These are phyloP conservation scores for Lithobates sylvaticus DNA, from an alignment of 2,797 vertebrate genomes.

Conservation along the genomic window DNA sequence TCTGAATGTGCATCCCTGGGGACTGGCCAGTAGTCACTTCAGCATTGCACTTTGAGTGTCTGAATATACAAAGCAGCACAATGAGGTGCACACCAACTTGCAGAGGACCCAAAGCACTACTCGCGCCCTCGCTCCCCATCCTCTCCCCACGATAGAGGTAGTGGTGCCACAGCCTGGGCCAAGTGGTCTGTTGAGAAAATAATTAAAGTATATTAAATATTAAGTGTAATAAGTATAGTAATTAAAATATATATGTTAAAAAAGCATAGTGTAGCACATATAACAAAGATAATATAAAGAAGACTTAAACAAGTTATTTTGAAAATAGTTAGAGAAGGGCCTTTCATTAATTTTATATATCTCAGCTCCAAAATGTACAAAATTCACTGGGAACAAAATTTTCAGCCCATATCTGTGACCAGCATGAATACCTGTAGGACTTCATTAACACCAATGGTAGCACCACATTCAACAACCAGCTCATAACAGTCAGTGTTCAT, in stretches of 20 bases:
- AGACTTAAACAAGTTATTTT: too few species aligned
- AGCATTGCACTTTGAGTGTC: constrained; percentile 76
- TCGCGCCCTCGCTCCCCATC: constrained; percentile 77
- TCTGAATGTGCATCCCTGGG: constrained; percentile 48
- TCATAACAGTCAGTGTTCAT: too few species aligned
- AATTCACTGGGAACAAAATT: too few species aligned
- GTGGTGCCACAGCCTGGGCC: constrained; percentile 62
- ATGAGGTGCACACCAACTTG: constrained; percentile 77
- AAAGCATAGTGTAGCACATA: too few species aligned
- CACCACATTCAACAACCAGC: too few species aligned
- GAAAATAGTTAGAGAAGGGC: too few species aligned
- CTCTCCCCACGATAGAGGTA: constrained; percentile 58
- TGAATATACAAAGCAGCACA: constrained; percentile 72
- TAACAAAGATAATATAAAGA: not conserved
- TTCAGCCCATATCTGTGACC: too few species aligned
- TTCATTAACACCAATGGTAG: too few species aligned
- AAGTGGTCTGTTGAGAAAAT: constrained; percentile 39
- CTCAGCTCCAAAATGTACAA: not conserved
- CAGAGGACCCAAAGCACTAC: constrained; percentile 72
- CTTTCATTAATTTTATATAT: not conserved
- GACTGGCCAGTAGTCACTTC: constrained; percentile 81
- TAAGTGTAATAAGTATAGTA: too few species aligned
- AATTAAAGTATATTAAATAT: not conserved
- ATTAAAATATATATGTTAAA: not conserved
- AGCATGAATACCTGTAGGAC: too few species aligned